These are phyloP conservation scores for Scaptomyza parva DNA, from an alignment of 2,888 invertebrate species.

Conservation along the genomic window DNA sequence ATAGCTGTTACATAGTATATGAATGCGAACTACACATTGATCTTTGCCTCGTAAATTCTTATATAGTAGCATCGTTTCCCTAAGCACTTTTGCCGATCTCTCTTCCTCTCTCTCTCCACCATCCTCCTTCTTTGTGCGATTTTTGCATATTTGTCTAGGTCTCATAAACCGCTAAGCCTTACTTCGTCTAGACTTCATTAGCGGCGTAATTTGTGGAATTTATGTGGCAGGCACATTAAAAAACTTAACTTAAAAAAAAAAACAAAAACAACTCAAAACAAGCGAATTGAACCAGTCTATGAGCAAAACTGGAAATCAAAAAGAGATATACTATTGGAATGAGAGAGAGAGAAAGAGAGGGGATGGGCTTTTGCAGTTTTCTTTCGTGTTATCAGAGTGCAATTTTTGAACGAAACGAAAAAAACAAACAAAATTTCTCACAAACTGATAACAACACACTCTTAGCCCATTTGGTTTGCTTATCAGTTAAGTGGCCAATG, in stretches of 20 bases:
- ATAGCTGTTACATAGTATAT: slow-evolving; percentile 2
- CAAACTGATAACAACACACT: slow-evolving; percentile 29
- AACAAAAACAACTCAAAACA: slow-evolving; percentile 35
- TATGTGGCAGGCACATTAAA: slow-evolving; percentile 75
- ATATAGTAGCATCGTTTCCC: slow-evolving; percentile 28
- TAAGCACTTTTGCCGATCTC: slow-evolving; percentile 9
- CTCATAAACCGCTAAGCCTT: slow-evolving; percentile 37
- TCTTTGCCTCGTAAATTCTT: slow-evolving; percentile 38
- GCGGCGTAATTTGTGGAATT: slow-evolving; percentile 72
- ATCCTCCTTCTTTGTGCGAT: background rate
- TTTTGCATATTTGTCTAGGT: slow-evolving; percentile 35
- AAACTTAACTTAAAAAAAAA: no score
- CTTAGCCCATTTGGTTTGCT: slow-evolving; percentile 25
- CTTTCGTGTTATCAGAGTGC: slow-evolving; percentile 46
- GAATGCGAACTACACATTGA: slow-evolving; percentile 26
- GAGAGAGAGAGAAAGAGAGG: background rate
- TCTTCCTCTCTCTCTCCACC: background rate
- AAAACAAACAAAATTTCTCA: slow-evolving; percentile 58
- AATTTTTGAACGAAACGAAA: slow-evolving; percentile 46
- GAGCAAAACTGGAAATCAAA: slow-evolving; percentile 39
- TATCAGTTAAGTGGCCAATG: slow-evolving; percentile 25
- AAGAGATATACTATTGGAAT: background rate
- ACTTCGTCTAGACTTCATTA: slow-evolving; percentile 73
- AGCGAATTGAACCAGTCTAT: slow-evolving; percentile 50
- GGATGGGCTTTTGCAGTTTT: slow-evolving; percentile 26